phyloP scores from a whole-genome alignment of 2,113 vertebrate genomes.

The Poeciliopsis occidentalis region DNA sequence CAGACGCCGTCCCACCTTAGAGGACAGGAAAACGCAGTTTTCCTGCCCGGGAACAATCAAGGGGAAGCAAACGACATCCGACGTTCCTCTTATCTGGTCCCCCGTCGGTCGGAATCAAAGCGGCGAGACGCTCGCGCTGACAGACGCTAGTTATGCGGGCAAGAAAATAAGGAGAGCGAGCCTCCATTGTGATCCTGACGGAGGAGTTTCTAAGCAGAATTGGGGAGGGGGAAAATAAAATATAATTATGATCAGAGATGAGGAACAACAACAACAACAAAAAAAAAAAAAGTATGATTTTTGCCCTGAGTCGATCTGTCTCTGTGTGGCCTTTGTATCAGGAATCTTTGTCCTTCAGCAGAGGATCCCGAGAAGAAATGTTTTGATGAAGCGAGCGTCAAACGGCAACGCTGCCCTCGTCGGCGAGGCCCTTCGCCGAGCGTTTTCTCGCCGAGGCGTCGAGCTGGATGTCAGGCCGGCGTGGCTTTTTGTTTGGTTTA shows the following conservation, averaged over 20 bases:
- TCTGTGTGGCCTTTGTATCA: constrained; percentile 9
- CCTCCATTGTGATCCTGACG: not conserved
- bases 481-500: constrained; percentile 61
- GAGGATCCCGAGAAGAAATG: constrained; percentile 2
- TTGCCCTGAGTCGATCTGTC: not conserved
- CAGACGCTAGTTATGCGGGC: constrained; percentile 33
- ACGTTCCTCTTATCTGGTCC: constrained; percentile 45
- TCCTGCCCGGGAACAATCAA: constrained; percentile 38
- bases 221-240: not conserved
- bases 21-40: constrained; percentile 24
- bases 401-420: constrained; percentile 39
- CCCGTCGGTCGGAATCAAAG: constrained; percentile 44
- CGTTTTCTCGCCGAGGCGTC: constrained; percentile 26
- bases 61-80: constrained; percentile 39
- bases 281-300: not conserved
- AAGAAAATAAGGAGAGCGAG: constrained; percentile 18
- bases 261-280: not conserved
- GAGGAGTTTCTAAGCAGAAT: constrained; percentile 9
- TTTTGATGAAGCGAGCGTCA: constrained; percentile 54
- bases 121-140: constrained; percentile 35
- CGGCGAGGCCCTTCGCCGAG: constrained; percentile 43
- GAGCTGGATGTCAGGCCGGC: constrained; percentile 22
- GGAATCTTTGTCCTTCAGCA: constrained; percentile 25
- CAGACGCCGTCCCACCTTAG: constrained; percentile 11
- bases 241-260: not conserved